Percentiles rank a stretch among this genome's conserved stretches.
Evolutionary conservation across 2,888 invertebrate genomes (phyloP).

Genomic region (Gasteruption jaculator): DNA sequence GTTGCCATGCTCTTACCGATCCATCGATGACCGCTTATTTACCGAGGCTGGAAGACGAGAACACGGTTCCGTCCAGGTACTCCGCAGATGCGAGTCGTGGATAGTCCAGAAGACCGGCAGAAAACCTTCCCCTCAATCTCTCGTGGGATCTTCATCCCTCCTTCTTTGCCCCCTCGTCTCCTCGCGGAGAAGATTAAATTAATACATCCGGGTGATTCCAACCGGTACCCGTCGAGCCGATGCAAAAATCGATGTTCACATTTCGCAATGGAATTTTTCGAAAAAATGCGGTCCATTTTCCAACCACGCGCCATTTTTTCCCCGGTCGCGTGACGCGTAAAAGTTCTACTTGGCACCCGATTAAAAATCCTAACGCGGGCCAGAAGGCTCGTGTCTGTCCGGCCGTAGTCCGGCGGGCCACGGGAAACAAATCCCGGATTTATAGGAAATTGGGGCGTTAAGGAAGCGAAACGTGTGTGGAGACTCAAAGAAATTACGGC

Average conservation of each 20-base stretch:
- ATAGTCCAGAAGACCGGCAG: constrained; percentile 32
- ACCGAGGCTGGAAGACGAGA: constrained; percentile 39
- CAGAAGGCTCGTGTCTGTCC: too few species aligned
- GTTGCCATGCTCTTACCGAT: constrained; percentile 27
- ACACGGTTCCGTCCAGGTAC: constrained; percentile 35
- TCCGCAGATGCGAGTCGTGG: constrained; percentile 32
- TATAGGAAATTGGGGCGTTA: too few species aligned
- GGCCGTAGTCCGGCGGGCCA: too few species aligned
- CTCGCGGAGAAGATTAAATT: constrained; percentile 41
- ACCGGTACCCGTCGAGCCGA: constrained; percentile 12
- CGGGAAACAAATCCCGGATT: too few species aligned
- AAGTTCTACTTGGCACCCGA: too few species aligned
- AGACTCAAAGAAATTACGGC: too few species aligned
- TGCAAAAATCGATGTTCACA: too few species aligned
- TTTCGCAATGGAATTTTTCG: too few species aligned
- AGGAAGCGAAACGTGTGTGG: constrained; percentile 20
- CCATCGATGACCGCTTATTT: constrained; percentile 48
- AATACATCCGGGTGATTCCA: constrained; percentile 45
- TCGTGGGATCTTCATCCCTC: constrained; percentile 24
- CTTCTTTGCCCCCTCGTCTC: constrained; percentile 3
- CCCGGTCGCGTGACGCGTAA: too few species aligned
- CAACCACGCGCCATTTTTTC: too few species aligned
- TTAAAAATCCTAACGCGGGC: too few species aligned
- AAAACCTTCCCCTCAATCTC: constrained; percentile 32
- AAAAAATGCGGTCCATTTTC: too few species aligned